Evolutionary conservation across 2,797 vertebrate genomes (phyloP), one percentile per base, ranked within the genome.

Genomic region (Ammospiza maritima): DNA sequence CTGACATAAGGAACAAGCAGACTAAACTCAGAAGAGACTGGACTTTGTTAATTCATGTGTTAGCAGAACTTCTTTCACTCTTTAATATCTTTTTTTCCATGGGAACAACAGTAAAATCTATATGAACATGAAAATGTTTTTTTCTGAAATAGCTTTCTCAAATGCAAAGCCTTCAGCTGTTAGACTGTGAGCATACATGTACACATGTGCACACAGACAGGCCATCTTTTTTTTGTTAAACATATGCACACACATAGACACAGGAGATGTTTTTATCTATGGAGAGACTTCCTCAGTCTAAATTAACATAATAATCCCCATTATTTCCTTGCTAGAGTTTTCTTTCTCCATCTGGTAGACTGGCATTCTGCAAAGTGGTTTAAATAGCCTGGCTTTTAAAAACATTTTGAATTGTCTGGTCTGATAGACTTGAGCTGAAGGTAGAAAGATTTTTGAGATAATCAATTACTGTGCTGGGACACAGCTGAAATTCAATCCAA

Each of bases 401-500:
- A 88, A 40, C 34, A n/a, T 85, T 92, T 94, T 50, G 42, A 86
- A 57, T 86, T 69, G 21, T 75, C 65, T 89, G 21, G 21, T 85
- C 45, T 90, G 45, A 40, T 79, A 78, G 70, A 71, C 50, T 78
- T 79, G 32, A 81, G 47, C 70, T 89, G 57, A 88, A 83, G 65
- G 42, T 42, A 45, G 54, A 88, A 94, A 80, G 77, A 54, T 90
- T 81, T 89, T 75, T 83, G 74, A 87, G 47, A 61, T 85, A 94
- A 83, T 89, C 53, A 71, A 5, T 74, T 71, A 25, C 36, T 80
- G 36, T 78, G 50, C 54, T 57, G 82, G 83, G 78, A 60, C 58
- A 51, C 19, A 36, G 45, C 42, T 90, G 71, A 95, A 89, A 84
- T 88, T 75, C 54, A 89, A 3, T 85, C 64, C 73, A 78, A 48